A percentile compares a stretch with the other conserved stretches of the same genome.
Conservation (phyloP, 2,888 invertebrate species). For the Nasonovia ribisnigri region DNA sequence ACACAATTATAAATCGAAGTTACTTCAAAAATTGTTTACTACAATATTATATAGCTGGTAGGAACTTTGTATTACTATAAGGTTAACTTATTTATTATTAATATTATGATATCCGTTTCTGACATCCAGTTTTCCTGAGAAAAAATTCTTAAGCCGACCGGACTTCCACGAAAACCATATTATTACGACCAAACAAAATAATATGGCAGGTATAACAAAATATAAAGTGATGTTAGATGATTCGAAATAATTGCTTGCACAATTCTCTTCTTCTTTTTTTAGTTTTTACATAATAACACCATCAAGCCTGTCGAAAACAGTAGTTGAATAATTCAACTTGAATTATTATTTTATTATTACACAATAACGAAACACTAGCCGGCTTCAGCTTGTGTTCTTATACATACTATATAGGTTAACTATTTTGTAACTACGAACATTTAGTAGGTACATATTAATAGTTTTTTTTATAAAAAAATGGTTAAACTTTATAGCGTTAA, state of each 20-base stretch:
- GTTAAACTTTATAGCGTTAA: neutral
- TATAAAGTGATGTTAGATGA: neutral
- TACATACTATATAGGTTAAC: neutral
- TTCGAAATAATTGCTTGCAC: neutral
- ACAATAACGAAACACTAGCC: neutral
- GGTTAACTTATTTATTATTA: neutral
- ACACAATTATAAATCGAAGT: slow-evolving; percentile 17
- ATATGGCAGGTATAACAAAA: neutral
- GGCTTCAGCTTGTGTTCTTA: neutral
- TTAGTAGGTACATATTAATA: neutral
- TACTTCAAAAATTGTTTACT: neutral
- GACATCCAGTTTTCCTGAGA: neutral
- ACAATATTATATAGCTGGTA: neutral
- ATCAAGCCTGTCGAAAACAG: neutral
- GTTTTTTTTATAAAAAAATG: neutral
- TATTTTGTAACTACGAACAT: neutral
- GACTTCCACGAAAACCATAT: neutral
- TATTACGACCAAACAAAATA: neutral
- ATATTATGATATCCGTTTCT: neutral
- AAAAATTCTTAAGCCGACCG: neutral
- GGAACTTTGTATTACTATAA: neutral
- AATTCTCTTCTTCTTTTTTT: neutral
- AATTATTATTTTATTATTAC: neutral
- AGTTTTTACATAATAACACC: no score
- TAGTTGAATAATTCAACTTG: no score